phyloP scores from a whole-genome alignment of 2,888 invertebrate species.

The Hermaeophaga mercurialis region DNA sequence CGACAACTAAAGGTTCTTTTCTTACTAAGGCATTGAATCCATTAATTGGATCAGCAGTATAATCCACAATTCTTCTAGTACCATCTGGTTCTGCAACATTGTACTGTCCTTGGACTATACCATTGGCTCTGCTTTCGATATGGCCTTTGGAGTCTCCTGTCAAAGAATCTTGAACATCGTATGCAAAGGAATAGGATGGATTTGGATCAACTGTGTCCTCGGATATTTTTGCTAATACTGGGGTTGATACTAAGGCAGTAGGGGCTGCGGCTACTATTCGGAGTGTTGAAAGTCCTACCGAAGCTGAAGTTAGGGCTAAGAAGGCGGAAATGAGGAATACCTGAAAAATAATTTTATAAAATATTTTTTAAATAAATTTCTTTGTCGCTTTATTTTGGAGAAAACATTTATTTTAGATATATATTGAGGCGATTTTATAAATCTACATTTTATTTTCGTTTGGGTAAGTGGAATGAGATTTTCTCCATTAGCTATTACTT shows the following conservation, averaged over 20 bases:
- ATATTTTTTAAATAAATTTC: neutral
- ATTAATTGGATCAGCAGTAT: constrained; percentile 68
- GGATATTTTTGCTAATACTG: constrained; percentile 56
- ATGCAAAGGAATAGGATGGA: constrained; percentile 72
- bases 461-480: too few relatives aligned
- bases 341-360: constrained; percentile 6
- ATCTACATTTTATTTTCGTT: too few relatives aligned
- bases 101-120: constrained; percentile 69
- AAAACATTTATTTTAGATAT: too few relatives aligned
- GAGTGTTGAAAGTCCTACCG: constrained; percentile 40
- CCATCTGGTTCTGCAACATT: constrained; percentile 70
- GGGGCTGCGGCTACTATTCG: constrained; percentile 36
- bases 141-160: constrained; percentile 66
- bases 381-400: too few relatives aligned
- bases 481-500: too few relatives aligned
- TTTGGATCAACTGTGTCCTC: constrained; percentile 62
- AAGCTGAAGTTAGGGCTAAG: constrained; percentile 29
- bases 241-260: constrained; percentile 48
- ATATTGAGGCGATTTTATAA: too few relatives aligned
- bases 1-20: constrained; percentile 60
- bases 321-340: constrained; percentile 7
- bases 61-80: constrained; percentile 66
- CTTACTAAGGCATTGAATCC: constrained; percentile 72
- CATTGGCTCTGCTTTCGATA: constrained; percentile 63
- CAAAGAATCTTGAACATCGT: constrained; percentile 70